Conservation (phyloP, 1,140 invertebrate genomes). For the Theocolax elegans region DNA sequence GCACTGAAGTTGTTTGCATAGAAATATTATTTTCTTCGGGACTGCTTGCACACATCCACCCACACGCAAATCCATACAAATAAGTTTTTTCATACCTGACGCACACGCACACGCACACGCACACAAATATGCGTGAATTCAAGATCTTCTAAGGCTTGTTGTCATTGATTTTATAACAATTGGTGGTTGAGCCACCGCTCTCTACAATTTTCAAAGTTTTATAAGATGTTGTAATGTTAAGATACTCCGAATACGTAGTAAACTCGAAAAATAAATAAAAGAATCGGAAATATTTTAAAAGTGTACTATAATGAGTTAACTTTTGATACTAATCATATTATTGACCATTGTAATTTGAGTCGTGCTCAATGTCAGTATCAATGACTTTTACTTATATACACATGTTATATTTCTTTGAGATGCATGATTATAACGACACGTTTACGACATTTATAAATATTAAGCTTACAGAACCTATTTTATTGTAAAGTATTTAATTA, state of each 20-base stretch:
- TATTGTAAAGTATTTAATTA: slow-evolving; percentile 61
- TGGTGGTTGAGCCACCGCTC: slow-evolving; percentile 7
- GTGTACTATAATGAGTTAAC: not conserved
- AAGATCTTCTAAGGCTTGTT: too few species aligned
- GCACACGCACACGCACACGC: too few species aligned
- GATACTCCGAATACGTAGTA: not conserved
- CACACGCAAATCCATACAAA: too few species aligned
- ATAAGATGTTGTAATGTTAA: slow-evolving; percentile 1
- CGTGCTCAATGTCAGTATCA: slow-evolving; percentile 17
- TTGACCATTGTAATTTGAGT: not conserved
- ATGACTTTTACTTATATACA: slow-evolving; percentile 25
- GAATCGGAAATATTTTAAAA: not conserved
- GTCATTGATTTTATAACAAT: slow-evolving; percentile 8
- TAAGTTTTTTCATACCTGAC: too few species aligned
- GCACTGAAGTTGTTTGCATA: too few species aligned
- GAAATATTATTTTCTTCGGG: too few species aligned
- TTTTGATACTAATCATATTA: slow-evolving; percentile 3
- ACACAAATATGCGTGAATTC: too few species aligned
- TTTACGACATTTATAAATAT: slow-evolving; percentile 38
- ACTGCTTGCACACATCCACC: too few species aligned
- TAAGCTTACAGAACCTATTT: slow-evolving; percentile 53
- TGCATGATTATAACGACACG: slow-evolving; percentile 30
- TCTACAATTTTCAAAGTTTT: slow-evolving; percentile 5
- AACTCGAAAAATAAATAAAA: not conserved
- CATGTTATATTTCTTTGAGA: slow-evolving; percentile 41